phyloP scores from a whole-genome alignment of 2,797 vertebrate species.

The Rhynchonycteris naso region DNA sequence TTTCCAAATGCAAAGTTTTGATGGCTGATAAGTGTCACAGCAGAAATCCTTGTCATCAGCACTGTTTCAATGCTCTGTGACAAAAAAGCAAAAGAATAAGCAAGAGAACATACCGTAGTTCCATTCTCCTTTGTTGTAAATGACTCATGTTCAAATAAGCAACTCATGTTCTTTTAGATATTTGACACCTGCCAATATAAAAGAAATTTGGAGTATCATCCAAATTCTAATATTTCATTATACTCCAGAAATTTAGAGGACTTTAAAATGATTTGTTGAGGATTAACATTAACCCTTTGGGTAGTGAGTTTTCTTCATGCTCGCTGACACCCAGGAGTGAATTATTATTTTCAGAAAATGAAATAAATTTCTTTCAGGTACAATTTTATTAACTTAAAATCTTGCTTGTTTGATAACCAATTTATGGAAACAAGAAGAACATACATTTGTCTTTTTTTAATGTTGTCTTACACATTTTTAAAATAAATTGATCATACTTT shows the following conservation, averaged over 20 bases:
- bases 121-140: neutral
- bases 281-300: neutral
- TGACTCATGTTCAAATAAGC: neutral
- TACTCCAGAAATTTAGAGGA: neutral
- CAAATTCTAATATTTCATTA: neutral
- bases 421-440: too few species aligned
- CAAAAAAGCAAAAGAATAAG: neutral
- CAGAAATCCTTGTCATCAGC: neutral
- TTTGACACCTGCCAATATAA: neutral
- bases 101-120: neutral
- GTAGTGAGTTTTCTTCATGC: too few species aligned
- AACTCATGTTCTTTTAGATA: neutral
- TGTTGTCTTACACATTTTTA: too few species aligned
- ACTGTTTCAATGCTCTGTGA: neutral
- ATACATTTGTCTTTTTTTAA: too few species aligned
- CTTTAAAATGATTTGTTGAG: neutral
- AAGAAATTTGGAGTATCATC: neutral
- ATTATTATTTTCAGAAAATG: too few species aligned
- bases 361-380: too few species aligned
- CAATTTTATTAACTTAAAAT: too few species aligned
- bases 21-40: neutral
- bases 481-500: too few species aligned
- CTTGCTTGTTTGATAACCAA: too few species aligned
- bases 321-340: too few species aligned
- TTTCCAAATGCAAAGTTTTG: neutral